Conservation (phyloP, 2,113 vertebrate species). For the Dicrurus megarhynchus region DNA sequence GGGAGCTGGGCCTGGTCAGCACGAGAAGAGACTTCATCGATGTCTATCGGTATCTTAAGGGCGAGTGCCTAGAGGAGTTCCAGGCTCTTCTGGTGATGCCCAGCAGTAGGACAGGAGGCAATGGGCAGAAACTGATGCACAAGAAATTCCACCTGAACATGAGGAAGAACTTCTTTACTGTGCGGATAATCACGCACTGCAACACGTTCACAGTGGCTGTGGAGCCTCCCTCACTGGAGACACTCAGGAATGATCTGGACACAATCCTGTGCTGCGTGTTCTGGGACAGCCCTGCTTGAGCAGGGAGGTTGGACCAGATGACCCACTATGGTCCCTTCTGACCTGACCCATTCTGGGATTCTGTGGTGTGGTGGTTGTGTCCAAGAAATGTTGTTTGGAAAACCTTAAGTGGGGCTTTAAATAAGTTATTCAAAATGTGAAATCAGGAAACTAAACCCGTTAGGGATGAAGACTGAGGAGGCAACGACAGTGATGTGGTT, state of each 20-base stretch:
- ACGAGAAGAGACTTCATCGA: not conserved
- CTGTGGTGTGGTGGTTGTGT: not conserved
- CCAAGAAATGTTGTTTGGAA: fast-evolving
- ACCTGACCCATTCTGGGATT: no score
- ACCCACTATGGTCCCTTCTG: not conserved
- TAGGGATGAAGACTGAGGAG: no score
- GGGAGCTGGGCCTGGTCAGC: not conserved
- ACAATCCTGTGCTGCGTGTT: not conserved
- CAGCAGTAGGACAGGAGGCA: not conserved
- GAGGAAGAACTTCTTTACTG: not conserved
- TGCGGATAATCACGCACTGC: fast-evolving
- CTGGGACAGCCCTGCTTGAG: fast-evolving
- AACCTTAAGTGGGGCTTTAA: not conserved
- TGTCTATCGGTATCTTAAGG: not conserved
- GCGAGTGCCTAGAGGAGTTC: no score
- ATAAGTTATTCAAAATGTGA: not conserved
- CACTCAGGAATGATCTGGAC: fast-evolving
- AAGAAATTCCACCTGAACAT: not conserved
- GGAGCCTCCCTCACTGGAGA: not conserved
- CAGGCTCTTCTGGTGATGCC: not conserved
- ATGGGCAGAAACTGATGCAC: fast-evolving
- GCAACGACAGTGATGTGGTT: fast-evolving
- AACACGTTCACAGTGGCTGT: not conserved
- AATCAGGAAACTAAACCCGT: not conserved
- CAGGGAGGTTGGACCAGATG: no score